Base-by-base conservation (phyloP, 2,797 vertebrate genomes). In the Peromyscus attwateri region DNA sequence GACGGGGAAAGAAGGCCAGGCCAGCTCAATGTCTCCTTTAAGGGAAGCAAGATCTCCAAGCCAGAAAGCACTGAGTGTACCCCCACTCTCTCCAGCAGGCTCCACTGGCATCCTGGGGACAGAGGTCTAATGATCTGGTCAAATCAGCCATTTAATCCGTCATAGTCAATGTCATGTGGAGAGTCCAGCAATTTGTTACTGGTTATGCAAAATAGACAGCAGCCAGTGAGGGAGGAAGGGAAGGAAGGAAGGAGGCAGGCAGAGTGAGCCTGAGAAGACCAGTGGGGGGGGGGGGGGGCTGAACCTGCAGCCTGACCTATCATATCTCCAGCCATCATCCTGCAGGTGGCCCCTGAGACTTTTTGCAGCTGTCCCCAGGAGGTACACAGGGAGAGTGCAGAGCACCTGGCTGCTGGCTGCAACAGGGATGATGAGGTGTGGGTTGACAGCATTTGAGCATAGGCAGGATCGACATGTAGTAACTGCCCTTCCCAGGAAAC, bases 71-170 rank as follows among this genome's bases (percentile, higher is more conserved):
- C 14, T 0, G 52, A 34, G 62, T 29, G 29, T 31, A 43, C 31
- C 57, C 0, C 0, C 34, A 16, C 2, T 23, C 49, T 52, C 60
- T 57, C 52, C 75, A 87, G 14, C 0, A 0, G 23, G 89, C 16
- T 68, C 49, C 0, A 0, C 2, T 31, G 27, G 37, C 4, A 0
- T 43, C 64, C 40, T 49, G 60, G 27, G 49, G n/a, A 77, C 1
- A 2, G 95, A 80, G 37, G n/a, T 52, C 68, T 93, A 95, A 90
- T 19, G 71, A 40, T 57, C 55, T 80, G 60, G 68, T 70, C 87
- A 93, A 83, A 83, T 46, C 66, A 75, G 80, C 87, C 77, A 4
- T 79, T 75, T 89, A 79, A 90, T 93, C 81, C 14, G 21, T 87
- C 64, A 43, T 29, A 87, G 34, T n/a, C 92, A 96, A 43, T 76